Base-by-base conservation (phyloP, 1,140 invertebrate genomes). In the Psix sp. region DNA sequence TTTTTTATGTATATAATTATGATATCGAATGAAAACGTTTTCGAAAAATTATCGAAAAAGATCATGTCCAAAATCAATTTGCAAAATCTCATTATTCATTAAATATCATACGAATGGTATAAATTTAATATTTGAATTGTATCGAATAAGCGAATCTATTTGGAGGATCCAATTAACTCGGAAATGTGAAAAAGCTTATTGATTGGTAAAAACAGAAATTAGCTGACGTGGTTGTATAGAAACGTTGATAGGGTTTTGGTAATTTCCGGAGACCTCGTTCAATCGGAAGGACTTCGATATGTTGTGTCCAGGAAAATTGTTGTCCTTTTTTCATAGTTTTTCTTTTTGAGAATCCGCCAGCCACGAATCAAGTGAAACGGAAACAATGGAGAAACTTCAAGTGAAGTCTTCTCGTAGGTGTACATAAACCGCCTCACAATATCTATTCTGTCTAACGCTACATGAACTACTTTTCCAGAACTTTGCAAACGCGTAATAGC, bases 221-320 rank as follows among this genome's bases (percentile, higher is more conserved):
- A 7, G 39, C 54, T 42, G 45, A 29, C 31, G 45, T 46, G 39
- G 48, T 66, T 43, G 40, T 54, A 57, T 62, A 33, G 57, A 76
- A 76, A 76, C 60, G 68, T 63, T 74, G 77, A 81, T 81, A 65
- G 70, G 70, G 71, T 78, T 62, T 66, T 49, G 38, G 68, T 63
- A 70, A 78, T 78, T 74, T 76, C 77, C 68, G 51, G 62, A 54
- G 29, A 76, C 59, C 49, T 60, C 40, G 48, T 68, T 68, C 57
- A 43, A 67, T 13, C 35, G 29, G 42, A 38, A 74, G 63, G 63
- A 74, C 36, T 62, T 74, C 39, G 56, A 62, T 72, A 74, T 42
- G 51, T 74, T 54, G 39, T 62, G 51, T 57, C 39, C 20, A 26
- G 48, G 33, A 68, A 29, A 65, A 59, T 59, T 33, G 40, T 63